Evolutionary conservation across 2,113 vertebrate species (phyloP).

Genomic region (Lycaon pictus): DNA sequence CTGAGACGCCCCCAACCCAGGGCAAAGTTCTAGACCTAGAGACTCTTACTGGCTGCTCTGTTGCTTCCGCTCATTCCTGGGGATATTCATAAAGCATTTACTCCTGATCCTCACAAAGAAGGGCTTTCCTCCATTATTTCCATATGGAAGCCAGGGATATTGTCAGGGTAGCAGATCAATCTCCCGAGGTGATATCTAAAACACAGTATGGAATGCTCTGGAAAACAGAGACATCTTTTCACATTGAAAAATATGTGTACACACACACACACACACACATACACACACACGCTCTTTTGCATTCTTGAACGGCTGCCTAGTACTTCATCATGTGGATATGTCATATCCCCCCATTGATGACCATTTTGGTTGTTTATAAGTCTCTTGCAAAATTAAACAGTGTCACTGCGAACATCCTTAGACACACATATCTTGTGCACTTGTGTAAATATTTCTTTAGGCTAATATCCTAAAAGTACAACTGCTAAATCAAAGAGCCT

Average conservation of each 20-base stretch:
- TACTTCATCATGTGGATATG: neutral
- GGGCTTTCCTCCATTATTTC: neutral
- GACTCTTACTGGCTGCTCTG: neutral
- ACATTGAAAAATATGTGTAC: neutral
- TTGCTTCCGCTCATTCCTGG: neutral
- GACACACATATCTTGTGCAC: neutral
- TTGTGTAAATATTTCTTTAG: slow-evolving; percentile 18
- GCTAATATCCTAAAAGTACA: neutral
- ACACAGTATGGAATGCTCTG: neutral
- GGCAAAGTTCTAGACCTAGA: neutral
- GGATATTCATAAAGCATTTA: neutral
- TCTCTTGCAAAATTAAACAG: neutral
- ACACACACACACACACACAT: too few relatives aligned
- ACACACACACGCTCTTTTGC: neutral
- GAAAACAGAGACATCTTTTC: neutral
- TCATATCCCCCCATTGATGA: neutral
- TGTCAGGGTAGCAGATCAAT: neutral
- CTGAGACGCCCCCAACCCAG: neutral
- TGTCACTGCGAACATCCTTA: slow-evolving; percentile 8
- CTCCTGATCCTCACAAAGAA: neutral
- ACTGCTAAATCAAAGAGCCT: neutral
- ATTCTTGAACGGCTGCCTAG: neutral
- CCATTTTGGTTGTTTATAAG: neutral
- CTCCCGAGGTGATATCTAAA: neutral
- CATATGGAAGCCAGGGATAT: neutral